Percentiles rank a stretch among this genome's conserved stretches.
phyloP scores from a whole-genome alignment of 37 sponge, comb jelly and placozoan genomes.

The Halichondria panicea region DNA sequence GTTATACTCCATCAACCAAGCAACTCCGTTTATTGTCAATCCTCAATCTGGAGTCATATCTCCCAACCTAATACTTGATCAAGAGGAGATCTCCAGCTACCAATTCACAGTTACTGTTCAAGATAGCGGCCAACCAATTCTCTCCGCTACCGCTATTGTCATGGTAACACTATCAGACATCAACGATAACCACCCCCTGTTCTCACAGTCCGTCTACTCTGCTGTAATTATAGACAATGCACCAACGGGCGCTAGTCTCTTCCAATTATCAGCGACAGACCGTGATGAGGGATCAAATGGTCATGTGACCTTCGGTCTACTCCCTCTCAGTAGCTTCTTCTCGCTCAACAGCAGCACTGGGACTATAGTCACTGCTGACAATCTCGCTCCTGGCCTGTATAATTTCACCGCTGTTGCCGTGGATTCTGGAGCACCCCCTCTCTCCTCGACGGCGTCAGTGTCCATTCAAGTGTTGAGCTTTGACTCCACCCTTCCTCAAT shows the following conservation, averaged over 20 bases:
- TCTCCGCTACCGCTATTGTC: slow-evolving; percentile 23
- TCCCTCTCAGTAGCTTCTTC: slow-evolving; percentile 15
- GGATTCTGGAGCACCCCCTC: slow-evolving; percentile 65
- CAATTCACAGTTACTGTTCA: slow-evolving; percentile 30
- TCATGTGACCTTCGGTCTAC: slow-evolving; percentile 32
- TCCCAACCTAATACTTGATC: slow-evolving; percentile 5
- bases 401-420: slow-evolving; percentile 52
- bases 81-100: neutral
- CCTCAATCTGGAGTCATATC: neutral
- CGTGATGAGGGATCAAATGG: slow-evolving; percentile 48
- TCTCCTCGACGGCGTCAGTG: slow-evolving; percentile 25
- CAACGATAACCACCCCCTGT: slow-evolving; percentile 53
- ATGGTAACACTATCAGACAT: slow-evolving; percentile 29
- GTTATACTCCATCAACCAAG: slow-evolving; percentile 8
- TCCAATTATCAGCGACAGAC: slow-evolving; percentile 37
- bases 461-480: slow-evolving; percentile 37
- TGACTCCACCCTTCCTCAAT: slow-evolving; percentile 54
- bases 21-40: neutral
- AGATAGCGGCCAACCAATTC: slow-evolving; percentile 20
- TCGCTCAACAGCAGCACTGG: slow-evolving; percentile 40
- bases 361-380: slow-evolving; percentile 1
- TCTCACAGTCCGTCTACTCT: slow-evolving; percentile 12
- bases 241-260: slow-evolving; percentile 7
- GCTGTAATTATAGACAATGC: slow-evolving; percentile 27
- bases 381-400: slow-evolving; percentile 34